Evolutionary conservation across 2,113 vertebrate species (phyloP).

Genomic region (Gymnocephalus cernua): DNA sequence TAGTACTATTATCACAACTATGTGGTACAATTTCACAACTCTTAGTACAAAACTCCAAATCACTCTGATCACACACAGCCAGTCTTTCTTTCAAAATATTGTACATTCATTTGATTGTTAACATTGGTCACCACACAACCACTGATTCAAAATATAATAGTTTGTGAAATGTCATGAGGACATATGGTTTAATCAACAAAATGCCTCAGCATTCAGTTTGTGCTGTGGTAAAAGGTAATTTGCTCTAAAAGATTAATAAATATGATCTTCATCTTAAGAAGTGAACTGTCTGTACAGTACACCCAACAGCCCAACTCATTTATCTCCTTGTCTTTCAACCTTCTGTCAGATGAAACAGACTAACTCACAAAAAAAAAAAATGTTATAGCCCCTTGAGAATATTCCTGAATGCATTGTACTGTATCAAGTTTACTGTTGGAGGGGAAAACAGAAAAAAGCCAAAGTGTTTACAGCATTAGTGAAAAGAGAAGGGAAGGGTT

Average conservation of each 20-base stretch:
- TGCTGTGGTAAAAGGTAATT: neutral
- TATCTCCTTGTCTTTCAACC: slow-evolving; percentile 34
- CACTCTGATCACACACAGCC: no score
- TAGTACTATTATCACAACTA: no score
- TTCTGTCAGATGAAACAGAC: slow-evolving; percentile 37
- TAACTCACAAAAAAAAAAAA: slow-evolving; percentile 34
- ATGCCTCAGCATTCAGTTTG: neutral
- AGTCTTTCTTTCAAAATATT: no score
- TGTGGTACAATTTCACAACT: no score
- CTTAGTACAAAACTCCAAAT: no score
- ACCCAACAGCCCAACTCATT: slow-evolving; percentile 16
- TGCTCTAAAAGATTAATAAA: slow-evolving; percentile 9
- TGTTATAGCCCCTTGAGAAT: slow-evolving; percentile 14
- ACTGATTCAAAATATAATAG: no score
- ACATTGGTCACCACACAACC: no score
- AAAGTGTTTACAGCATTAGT: slow-evolving; percentile 25
- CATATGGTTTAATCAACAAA: no score
- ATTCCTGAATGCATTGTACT: slow-evolving; percentile 19
- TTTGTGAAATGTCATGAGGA: no score
- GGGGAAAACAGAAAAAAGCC: slow-evolving; percentile 11
- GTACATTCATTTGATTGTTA: no score
- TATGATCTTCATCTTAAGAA: neutral
- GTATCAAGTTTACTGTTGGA: slow-evolving; percentile 23
- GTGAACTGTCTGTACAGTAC: neutral
- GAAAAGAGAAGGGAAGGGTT: neutral